Base-by-base conservation (phyloP, 2,888 invertebrate species). In the Diogma glabrata region DNA sequence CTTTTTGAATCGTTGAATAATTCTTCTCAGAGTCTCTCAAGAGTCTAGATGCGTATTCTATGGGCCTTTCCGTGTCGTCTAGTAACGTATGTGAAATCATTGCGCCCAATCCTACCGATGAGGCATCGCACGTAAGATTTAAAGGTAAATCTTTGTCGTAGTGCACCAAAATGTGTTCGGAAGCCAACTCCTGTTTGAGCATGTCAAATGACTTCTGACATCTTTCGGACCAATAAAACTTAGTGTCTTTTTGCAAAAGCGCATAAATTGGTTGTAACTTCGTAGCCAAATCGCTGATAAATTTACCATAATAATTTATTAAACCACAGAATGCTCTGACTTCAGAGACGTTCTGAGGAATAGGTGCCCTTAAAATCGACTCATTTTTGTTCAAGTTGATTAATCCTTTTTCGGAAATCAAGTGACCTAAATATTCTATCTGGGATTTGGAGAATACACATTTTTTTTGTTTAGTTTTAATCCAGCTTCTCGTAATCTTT, bases 1-100 rank as follows among this genome's bases (percentile, higher is more conserved):
- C 55, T 24, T 59, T 57, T 22, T 59, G 55, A 20, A 56, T 58
- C 53, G 56, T 55, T 1, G 57, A 54, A 51, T 57, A 56, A 49
- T 55, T 57, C 17, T 40, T 47, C 20, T 56, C 53, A 8, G 53
- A 17, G 10, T 52, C 46, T 12, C 54, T 51, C 20, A 55, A 50
- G 22, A 54, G 53, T 12, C 50, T 50, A 17, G 55, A 56, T 22
- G 51, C 54, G 17, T 53, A 56, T 16, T 51, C 54, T 20, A 53
- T 54, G n/a, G 52, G 53, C 20, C 53, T 22, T 28, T 8, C 19
- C 45, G 6, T 6, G 9, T 9, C 24, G 9, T 24, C 24, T 7
- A 7, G 6, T 7, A 7, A 24, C 9, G 9, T 9, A 24, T 24
- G 24, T 24, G 24, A 24, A 5, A 24, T 7, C 5, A 5, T 7